Conservation (phyloP, 2,888 invertebrate species). For the Abrostola triplasia region DNA sequence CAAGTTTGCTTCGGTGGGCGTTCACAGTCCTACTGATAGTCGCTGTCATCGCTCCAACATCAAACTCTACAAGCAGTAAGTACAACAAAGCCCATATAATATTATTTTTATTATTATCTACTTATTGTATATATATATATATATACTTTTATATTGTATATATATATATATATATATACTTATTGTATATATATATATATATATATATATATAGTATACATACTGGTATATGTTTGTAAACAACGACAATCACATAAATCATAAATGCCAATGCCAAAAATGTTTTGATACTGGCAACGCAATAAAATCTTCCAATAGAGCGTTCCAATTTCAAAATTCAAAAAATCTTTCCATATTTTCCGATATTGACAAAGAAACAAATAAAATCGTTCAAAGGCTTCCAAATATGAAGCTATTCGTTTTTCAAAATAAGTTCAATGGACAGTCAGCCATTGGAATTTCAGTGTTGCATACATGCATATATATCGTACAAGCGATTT, state of each 20-base stretch:
- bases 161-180: no score
- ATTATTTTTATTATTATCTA: no score
- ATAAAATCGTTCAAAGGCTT: neutral
- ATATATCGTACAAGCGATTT: conserved; percentile 29
- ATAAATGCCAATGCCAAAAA: neutral
- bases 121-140: no score
- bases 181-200: no score
- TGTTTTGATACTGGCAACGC: neutral
- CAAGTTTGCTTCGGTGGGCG: conserved; percentile 88
- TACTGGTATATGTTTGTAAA: no score
- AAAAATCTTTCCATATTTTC: neutral
- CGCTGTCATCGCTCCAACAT: conserved; percentile 86
- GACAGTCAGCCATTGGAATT: neutral
- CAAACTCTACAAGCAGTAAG: conserved; percentile 90
- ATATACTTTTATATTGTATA: no score
- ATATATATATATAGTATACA: no score
- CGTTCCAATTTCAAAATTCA: neutral
- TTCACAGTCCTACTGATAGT: conserved; percentile 86
- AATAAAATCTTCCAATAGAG: neutral
- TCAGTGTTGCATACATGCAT: conserved; percentile 5
- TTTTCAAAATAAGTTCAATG: conserved; percentile 2
- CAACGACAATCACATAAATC: no score
- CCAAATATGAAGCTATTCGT: conserved; percentile 8
- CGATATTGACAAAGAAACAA: neutral
- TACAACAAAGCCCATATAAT: conserved; percentile 42